These are phyloP conservation scores for Zoanthus sociatus DNA, from an alignment of 92 coral and sea anemone species.

Conservation along the genomic window DNA sequence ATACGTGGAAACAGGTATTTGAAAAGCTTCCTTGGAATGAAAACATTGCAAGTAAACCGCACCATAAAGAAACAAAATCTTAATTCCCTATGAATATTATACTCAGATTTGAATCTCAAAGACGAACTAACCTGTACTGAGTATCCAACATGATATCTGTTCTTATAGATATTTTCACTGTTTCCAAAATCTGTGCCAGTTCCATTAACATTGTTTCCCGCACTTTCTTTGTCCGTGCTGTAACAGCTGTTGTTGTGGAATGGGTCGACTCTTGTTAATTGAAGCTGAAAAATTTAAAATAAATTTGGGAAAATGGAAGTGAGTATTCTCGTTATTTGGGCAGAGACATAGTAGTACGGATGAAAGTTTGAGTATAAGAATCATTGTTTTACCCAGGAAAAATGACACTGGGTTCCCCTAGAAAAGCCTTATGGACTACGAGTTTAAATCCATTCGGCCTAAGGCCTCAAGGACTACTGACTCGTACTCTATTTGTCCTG, in stretches of 20 bases:
- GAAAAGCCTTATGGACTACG: too few species aligned
- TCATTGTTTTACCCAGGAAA: too few species aligned
- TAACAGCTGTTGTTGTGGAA: slow-evolving; percentile 75
- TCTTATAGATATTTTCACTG: slow-evolving; percentile 49
- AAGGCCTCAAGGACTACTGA: too few species aligned
- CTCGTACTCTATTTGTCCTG: too few species aligned
- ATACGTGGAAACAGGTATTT: too few species aligned
- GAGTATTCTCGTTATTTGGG: neutral
- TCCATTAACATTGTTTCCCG: neutral
- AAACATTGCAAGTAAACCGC: neutral
- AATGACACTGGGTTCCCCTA: too few species aligned
- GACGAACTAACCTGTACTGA: slow-evolving; percentile 67
- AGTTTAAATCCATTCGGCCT: too few species aligned
- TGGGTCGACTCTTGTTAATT: slow-evolving; percentile 71
- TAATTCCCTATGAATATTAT: neutral
- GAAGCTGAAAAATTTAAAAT: slow-evolving; percentile 27
- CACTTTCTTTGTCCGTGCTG: neutral
- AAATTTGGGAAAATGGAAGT: neutral
- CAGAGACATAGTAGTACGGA: too few species aligned
- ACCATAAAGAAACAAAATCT: neutral
- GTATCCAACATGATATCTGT: slow-evolving; percentile 70
- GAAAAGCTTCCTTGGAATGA: too few species aligned
- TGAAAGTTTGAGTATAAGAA: too few species aligned
- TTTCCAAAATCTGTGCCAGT: slow-evolving; percentile 7
- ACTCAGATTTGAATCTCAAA: neutral